Conservation (phyloP, 2,797 vertebrate genomes). For the Sebastes vulpes region DNA sequence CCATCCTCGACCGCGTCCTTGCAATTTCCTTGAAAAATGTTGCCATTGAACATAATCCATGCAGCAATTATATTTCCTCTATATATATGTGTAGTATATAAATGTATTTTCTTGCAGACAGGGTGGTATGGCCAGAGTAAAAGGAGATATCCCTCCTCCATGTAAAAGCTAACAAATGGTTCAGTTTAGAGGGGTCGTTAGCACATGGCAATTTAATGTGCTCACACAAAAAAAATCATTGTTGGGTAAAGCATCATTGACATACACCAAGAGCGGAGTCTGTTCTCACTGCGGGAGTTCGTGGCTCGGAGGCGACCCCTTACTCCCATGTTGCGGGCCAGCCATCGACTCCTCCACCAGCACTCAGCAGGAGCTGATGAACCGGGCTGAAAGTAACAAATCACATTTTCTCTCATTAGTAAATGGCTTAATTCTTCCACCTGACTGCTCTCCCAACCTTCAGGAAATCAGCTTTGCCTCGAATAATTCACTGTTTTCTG, state of each 20-base stretch:
- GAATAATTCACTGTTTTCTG: slow-evolving; percentile 39
- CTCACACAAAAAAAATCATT: not conserved
- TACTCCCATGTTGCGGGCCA: not conserved
- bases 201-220: not conserved
- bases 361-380: slow-evolving; percentile 11
- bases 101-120: too few species aligned
- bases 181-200: not conserved
- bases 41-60: too few species aligned
- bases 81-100: too few species aligned
- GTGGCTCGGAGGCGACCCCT: not conserved
- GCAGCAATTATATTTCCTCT: too few species aligned
- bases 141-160: not conserved
- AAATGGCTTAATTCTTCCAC: slow-evolving; percentile 51
- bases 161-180: not conserved
- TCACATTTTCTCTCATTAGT: slow-evolving; percentile 57
- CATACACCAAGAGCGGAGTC: not conserved
- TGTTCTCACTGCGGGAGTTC: not conserved
- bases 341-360: not conserved
- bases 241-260: not conserved
- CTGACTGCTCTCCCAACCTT: slow-evolving; percentile 27
- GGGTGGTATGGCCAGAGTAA: not conserved
- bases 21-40: too few species aligned
- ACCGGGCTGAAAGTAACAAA: slow-evolving; percentile 19
- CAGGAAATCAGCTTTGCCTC: slow-evolving; percentile 43
- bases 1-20: too few species aligned